Base-by-base conservation (phyloP, 1,140 invertebrate species). In the Zelostemma sp. region DNA sequence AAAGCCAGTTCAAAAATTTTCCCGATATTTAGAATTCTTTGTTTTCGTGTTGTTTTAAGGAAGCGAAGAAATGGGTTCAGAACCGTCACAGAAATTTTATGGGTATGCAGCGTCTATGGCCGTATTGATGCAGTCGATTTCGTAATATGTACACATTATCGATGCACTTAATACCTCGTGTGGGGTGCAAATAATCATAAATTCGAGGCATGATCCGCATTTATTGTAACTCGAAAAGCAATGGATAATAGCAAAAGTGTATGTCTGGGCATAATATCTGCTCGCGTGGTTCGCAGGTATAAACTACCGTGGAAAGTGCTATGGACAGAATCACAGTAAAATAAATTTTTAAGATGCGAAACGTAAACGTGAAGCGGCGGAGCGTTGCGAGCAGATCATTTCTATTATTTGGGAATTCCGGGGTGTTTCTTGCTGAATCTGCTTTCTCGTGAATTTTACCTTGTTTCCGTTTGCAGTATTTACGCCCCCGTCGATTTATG, bases 321-420 rank as follows among this genome's bases (percentile, higher is more conserved):
- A 31, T 31, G 17, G 38, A 57, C 25, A 46, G 47, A 53, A 41
- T 47, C 17, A 51, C 6, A 3, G 8, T 18, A 21, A 38, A 33
- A 65, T 65, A 59, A 65, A 58, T 59, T 58, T 65, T 40, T 48
- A 58, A 57, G 49, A 58, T 54, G 45, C 14, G 41, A 19, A 45
- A 31, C 45, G 40, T 45, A 46, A 56, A 67, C 41, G 63, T 21
- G 56, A 55, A 33, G 56, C 47, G 51, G 40, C 19, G 49, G 50
- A 41, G 55, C 49, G 46, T 48, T 54, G 16, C 45, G 45, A 41
- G 12, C 43, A 31, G 55, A 53, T 59, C 55, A 45, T 56, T 57
- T 61, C 21, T 43, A 21, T 19, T 47, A 51, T 60, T 66, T 60
- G 45, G 38, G 18, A 18, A 50, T 56, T 49, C 15, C 41, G 16